These are phyloP conservation scores for Episyrphus balteatus DNA, from an alignment of 1,140 invertebrate species.

Conservation along the genomic window DNA sequence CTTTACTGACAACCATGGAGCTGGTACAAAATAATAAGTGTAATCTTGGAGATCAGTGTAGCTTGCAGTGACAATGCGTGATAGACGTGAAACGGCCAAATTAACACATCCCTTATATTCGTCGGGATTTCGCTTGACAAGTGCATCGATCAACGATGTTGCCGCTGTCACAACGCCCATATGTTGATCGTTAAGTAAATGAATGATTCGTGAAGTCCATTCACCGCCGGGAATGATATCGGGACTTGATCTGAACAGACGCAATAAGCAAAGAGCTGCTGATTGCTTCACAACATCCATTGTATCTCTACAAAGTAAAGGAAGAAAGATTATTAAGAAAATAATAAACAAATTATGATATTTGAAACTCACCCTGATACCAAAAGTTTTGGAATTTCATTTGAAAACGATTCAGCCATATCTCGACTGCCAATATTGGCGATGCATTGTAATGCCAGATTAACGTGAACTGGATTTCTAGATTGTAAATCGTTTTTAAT, in stretches of 20 bases:
- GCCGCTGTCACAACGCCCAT: conserved; percentile 98
- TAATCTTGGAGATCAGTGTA: conserved; percentile 99
- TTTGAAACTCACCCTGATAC: conserved; percentile 93
- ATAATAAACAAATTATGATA: not conserved
- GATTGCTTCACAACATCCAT: conserved; percentile 99
- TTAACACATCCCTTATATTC: conserved; percentile 99
- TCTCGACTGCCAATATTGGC: conserved; percentile 99
- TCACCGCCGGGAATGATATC: conserved; percentile 95
- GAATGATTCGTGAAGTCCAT: conserved; percentile 98
- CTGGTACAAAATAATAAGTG: conserved; percentile 99
- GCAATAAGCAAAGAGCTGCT: conserved; percentile 89
- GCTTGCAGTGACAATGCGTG: conserved; percentile 93
- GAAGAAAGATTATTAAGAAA: conserved; percentile 1
- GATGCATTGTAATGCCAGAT: conserved; percentile 98
- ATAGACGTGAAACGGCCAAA: conserved; percentile 91
- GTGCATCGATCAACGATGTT: conserved; percentile 92
- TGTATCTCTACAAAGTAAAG: conserved; percentile 67
- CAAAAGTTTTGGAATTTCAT: conserved; percentile 95
- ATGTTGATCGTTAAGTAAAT: conserved; percentile 97
- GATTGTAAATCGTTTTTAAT: conserved; percentile 98
- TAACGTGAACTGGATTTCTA: conserved; percentile 96
- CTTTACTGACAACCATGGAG: conserved; percentile 99
- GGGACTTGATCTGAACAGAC: conserved; percentile 84
- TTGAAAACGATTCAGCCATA: conserved; percentile 98
- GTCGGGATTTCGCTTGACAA: conserved; percentile 97